phyloP scores from a whole-genome alignment of 92 coral and sea anemone genomes.

The Phenganax stokvisi region DNA sequence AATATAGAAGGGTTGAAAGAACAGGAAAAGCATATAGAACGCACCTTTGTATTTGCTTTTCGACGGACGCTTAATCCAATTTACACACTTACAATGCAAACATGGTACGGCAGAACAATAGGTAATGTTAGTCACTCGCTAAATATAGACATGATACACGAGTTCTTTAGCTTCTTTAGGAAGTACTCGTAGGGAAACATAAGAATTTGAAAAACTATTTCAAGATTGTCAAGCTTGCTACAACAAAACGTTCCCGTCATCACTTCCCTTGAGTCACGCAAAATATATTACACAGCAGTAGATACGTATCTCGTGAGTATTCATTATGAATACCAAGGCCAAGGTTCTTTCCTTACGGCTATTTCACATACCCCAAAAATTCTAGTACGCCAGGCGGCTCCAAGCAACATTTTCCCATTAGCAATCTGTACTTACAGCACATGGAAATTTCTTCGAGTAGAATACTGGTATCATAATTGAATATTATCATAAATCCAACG shows the following conservation, averaged over 20 bases:
- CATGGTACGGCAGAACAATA: not conserved
- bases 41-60: not conserved
- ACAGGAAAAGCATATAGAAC: constrained; percentile 9
- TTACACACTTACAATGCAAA: not conserved
- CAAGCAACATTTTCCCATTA: too few species aligned
- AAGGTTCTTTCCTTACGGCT: not conserved
- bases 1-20: not conserved
- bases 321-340: constrained; percentile 11
- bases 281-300: not conserved
- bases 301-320: not conserved
- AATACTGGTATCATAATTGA: too few species aligned
- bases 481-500: not conserved
- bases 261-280: constrained; percentile 4
- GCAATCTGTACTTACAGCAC: too few species aligned
- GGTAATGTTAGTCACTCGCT: constrained; percentile 1
- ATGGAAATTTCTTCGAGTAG: too few species aligned
- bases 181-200: not conserved
- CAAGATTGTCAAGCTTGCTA: constrained; percentile 3
- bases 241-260: constrained; percentile 2
- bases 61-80: constrained; percentile 2
- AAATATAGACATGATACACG: constrained; percentile 18
- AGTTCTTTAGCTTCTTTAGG: not conserved
- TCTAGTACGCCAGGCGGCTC: too few species aligned
- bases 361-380: not conserved
- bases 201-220: not conserved